phyloP scores from a whole-genome alignment of 2,113 vertebrate genomes.

The Etheostoma spectabile region DNA sequence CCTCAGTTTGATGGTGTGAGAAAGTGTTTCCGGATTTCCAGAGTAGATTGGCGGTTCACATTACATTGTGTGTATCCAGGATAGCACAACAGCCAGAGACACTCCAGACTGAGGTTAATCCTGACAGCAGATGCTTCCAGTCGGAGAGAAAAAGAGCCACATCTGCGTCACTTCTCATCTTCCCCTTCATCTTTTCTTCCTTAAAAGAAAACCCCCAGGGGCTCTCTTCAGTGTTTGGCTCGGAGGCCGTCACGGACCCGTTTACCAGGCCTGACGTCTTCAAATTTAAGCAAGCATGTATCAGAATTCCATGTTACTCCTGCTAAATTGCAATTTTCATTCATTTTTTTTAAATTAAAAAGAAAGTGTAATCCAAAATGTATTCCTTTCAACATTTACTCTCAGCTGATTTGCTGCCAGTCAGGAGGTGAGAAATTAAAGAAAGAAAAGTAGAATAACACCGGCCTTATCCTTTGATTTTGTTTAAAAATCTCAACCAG shows the following conservation, averaged over 20 bases:
- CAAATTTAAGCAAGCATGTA: too few relatives aligned
- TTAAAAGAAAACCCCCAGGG: constrained; percentile 3
- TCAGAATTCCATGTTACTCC: too few relatives aligned
- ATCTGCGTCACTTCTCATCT: constrained; percentile 36
- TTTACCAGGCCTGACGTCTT: not conserved
- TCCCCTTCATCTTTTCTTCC: constrained; percentile 32
- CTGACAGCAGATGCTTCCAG: constrained; percentile 9
- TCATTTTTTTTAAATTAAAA: too few relatives aligned
- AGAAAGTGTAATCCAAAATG: too few relatives aligned
- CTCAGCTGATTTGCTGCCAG: too few relatives aligned
- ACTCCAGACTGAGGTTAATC: not conserved
- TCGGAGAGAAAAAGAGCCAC: constrained; percentile 8
- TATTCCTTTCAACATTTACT: too few relatives aligned
- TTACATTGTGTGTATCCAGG: not conserved
- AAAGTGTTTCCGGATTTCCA: not conserved
- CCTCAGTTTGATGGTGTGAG: not conserved
- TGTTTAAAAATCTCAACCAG: too few relatives aligned
- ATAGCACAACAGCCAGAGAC: not conserved
- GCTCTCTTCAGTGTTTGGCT: not conserved
- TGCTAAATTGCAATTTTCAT: too few relatives aligned
- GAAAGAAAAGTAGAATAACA: too few relatives aligned
- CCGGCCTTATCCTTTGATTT: too few relatives aligned
- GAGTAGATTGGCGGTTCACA: not conserved
- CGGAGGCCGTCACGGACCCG: not conserved
- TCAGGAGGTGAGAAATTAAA: too few relatives aligned